Evolutionary conservation across 2,797 vertebrate species (phyloP).

Genomic region (Tragelaphus eurycerus): DNA sequence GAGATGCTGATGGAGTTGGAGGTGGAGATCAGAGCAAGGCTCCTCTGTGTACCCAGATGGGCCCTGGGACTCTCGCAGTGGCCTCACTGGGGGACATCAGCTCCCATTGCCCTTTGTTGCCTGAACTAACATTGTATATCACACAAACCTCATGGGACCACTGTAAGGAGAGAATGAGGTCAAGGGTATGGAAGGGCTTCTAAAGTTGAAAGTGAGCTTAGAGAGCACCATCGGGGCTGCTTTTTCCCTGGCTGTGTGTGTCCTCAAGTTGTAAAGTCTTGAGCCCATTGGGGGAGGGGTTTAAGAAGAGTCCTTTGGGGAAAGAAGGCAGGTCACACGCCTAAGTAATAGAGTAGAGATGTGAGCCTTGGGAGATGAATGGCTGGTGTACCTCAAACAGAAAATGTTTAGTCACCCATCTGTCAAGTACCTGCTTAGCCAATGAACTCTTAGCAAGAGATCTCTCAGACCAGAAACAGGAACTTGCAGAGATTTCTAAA

Average conservation of each 20-base stretch:
- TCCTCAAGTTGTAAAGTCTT: not conserved
- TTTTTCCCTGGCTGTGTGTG: not conserved
- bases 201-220: not conserved
- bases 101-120: not conserved
- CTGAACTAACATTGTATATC: not conserved
- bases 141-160: fast-evolving
- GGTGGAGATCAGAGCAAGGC: not conserved
- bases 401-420: not conserved
- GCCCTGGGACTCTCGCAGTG: not conserved
- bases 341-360: not conserved
- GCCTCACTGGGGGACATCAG: no score
- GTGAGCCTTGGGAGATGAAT: not conserved
- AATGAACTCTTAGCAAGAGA: not conserved
- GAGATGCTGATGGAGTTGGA: not conserved
- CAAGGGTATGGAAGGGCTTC: not conserved
- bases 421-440: not conserved
- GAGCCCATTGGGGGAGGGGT: not conserved
- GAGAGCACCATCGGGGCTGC: not conserved
- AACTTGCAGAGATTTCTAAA: not conserved
- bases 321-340: not conserved
- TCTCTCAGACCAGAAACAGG: not conserved
- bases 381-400: not conserved
- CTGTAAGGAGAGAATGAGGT: not conserved
- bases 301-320: not conserved
- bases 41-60: not conserved